Evolutionary conservation across 2,113 vertebrate species (phyloP).

Genomic region (Crotalus viridis): DNA sequence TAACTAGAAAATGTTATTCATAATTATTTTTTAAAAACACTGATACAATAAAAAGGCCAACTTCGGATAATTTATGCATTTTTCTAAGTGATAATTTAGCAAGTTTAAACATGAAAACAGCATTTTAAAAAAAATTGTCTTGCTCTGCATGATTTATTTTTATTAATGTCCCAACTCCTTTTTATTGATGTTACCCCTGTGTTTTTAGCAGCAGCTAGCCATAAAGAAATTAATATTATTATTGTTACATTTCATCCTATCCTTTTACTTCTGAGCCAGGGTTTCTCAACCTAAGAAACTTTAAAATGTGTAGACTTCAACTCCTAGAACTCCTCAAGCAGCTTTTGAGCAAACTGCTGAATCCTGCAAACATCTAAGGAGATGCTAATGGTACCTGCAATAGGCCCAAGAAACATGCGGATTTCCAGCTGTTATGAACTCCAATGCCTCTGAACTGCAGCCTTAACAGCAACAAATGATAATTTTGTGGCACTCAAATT

Average conservation of each 20-base stretch:
- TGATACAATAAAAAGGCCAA: conserved; percentile 38
- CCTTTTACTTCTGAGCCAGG: neutral
- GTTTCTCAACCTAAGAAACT: neutral
- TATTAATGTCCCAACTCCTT: neutral
- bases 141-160: neutral
- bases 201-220: neutral
- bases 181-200: neutral
- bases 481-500: neutral
- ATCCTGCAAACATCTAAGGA: neutral
- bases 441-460: neutral
- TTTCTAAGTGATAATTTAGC: conserved; percentile 22
- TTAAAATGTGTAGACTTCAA: neutral
- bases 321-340: neutral
- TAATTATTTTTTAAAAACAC: neutral
- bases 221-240: neutral
- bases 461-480: neutral
- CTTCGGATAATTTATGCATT: conserved; percentile 2
- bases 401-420: neutral
- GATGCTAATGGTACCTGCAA: neutral
- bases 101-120: neutral
- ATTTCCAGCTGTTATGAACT: neutral
- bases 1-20: conserved; percentile 41
- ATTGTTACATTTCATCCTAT: neutral
- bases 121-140: neutral
- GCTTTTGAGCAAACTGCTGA: neutral